A percentile compares a stretch with the other conserved stretches of the same genome.
phyloP scores from a whole-genome alignment of 2,888 invertebrate species.

The Cremastinae sp. region DNA sequence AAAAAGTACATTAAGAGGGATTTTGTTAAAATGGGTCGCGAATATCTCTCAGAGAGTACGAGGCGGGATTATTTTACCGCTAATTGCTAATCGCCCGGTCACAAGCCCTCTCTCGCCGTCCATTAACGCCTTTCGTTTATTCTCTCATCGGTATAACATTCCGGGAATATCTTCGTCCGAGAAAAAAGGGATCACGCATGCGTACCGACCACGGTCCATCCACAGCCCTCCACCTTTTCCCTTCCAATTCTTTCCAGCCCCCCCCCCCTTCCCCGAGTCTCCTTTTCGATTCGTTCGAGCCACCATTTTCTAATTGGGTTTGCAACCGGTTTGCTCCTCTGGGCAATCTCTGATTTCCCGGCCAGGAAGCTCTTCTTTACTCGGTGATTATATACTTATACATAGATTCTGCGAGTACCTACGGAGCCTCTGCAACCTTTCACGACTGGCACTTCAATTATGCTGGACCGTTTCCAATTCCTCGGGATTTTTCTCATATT shows the following conservation, averaged over 20 bases:
- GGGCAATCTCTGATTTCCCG: constrained; percentile 61
- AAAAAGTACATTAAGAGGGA: constrained; percentile 48
- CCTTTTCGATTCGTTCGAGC: constrained; percentile 35
- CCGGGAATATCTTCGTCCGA: constrained; percentile 24
- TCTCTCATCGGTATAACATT: constrained; percentile 51
- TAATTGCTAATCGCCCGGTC: constrained; percentile 59
- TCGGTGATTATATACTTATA: constrained; percentile 5
- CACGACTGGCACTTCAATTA: constrained; percentile 57
- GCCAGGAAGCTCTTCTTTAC: constrained; percentile 21
- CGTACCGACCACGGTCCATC: neutral
- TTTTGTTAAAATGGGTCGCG: constrained; percentile 37
- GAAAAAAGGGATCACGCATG: constrained; percentile 7
- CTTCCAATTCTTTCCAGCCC: constrained; percentile 40
- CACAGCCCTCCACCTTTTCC: neutral
- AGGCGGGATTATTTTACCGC: constrained; percentile 57
- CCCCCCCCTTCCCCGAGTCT: neutral
- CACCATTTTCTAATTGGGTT: constrained; percentile 62
- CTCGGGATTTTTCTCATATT: constrained; percentile 57
- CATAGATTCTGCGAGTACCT: neutral
- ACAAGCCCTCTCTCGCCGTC: constrained; percentile 3
- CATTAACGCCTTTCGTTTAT: constrained; percentile 60
- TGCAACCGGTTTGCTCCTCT: constrained; percentile 47
- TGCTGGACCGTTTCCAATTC: constrained; percentile 62
- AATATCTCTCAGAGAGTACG: constrained; percentile 19
- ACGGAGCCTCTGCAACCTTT: constrained; percentile 12